Conservation (phyloP, 53 echinoderm and acorn worm species). For the Echinometra lucunter region DNA sequence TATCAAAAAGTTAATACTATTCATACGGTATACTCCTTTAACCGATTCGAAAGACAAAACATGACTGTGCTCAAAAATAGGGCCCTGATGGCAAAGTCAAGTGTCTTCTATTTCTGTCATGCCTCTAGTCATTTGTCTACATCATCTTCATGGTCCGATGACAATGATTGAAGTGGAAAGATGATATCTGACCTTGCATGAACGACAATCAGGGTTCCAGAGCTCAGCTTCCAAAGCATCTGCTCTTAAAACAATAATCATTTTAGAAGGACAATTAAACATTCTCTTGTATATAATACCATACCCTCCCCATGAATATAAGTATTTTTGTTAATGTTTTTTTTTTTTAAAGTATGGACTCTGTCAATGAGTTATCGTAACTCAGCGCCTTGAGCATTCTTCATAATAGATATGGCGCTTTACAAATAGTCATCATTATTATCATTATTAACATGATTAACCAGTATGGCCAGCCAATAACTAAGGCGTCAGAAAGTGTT, state of each 20-base stretch:
- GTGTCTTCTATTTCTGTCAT: not conserved
- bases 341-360: no score
- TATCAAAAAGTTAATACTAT: no score
- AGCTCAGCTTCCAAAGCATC: not conserved
- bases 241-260: no score
- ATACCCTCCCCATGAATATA: not conserved
- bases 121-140: not conserved
- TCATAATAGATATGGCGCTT: no score
- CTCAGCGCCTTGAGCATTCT: no score
- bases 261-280: not conserved
- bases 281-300: not conserved
- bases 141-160: not conserved
- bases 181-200: not conserved
- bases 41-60: no score
- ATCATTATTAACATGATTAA: no score
- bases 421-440: no score
- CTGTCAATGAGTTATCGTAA: no score
- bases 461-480: no score
- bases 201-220: not conserved
- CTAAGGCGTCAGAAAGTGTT: no score
- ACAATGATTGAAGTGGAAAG: conserved; percentile 5
- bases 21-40: no score
- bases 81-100: not conserved
- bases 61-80: not conserved
- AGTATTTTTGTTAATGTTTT: not conserved